Evolutionary conservation across 2,888 invertebrate species (phyloP).

Genomic region (Tyria jacobaeae): DNA sequence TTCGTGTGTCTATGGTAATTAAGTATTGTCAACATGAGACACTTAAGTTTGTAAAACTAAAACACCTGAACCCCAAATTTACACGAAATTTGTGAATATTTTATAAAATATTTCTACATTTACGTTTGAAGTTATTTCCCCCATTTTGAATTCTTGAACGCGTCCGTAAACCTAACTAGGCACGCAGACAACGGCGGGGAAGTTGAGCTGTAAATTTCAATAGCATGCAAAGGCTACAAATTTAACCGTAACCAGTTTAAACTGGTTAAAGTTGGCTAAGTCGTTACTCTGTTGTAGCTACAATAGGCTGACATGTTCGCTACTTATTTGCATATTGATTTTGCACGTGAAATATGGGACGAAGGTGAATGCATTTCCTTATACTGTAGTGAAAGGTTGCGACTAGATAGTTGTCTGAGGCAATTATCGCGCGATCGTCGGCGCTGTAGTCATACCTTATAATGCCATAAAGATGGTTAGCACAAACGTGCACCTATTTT

Average conservation of each 20-base stretch:
- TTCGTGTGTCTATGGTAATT: too few relatives aligned
- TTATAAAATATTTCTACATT: slow-evolving; percentile 20
- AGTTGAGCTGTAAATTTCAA: slow-evolving; percentile 83
- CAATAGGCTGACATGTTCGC: slow-evolving; percentile 64
- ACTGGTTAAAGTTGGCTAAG: slow-evolving; percentile 72
- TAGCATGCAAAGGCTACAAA: slow-evolving; percentile 81
- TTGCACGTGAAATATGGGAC: slow-evolving; percentile 54
- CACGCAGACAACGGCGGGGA: slow-evolving; percentile 66
- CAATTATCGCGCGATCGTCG: slow-evolving; percentile 33
- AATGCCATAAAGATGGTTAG: not conserved
- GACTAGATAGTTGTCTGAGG: slow-evolving; percentile 30
- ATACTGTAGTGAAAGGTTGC: slow-evolving; percentile 35
- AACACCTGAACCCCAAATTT: not conserved
- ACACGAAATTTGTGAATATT: not conserved
- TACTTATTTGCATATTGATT: slow-evolving; percentile 75
- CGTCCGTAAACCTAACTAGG: slow-evolving; percentile 55
- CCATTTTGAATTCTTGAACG: slow-evolving; percentile 50
- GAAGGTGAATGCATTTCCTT: slow-evolving; percentile 49
- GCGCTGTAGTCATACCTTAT: slow-evolving; percentile 15
- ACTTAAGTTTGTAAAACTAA: not conserved
- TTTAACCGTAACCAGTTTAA: slow-evolving; percentile 61
- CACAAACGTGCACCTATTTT: not conserved
- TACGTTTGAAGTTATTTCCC: slow-evolving; percentile 31
- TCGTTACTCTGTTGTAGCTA: slow-evolving; percentile 62
- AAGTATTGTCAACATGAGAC: too few relatives aligned